phyloP scores from a whole-genome alignment of 2,888 invertebrate species.

The Tortricodes alternella region DNA sequence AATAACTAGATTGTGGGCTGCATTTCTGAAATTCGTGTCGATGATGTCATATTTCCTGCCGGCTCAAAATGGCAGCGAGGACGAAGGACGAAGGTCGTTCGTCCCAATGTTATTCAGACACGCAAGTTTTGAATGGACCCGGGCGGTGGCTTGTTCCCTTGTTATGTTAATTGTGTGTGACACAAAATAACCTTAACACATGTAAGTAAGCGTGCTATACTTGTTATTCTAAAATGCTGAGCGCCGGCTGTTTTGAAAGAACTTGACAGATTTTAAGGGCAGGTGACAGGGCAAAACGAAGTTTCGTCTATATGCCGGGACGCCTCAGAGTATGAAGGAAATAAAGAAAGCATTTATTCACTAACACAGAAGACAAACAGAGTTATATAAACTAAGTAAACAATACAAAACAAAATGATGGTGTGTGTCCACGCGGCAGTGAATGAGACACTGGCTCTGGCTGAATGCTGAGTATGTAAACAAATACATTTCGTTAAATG shows the following conservation, averaged over 20 bases:
- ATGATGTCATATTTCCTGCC: slow-evolving; percentile 44
- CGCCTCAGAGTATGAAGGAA: too few relatives aligned
- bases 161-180: slow-evolving; percentile 56
- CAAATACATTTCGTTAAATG: not conserved
- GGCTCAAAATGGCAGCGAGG: slow-evolving; percentile 39
- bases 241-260: not conserved
- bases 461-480: not conserved
- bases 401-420: too few relatives aligned
- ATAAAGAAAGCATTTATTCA: too few relatives aligned
- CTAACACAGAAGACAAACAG: too few relatives aligned
- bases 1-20: slow-evolving; percentile 40
- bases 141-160: slow-evolving; percentile 41
- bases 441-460: too few relatives aligned
- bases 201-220: slow-evolving; percentile 8
- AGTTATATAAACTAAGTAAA: too few relatives aligned
- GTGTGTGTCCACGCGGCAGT: too few relatives aligned
- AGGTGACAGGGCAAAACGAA: slow-evolving; percentile 2
- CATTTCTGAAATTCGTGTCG: slow-evolving; percentile 38
- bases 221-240: slow-evolving; percentile 9
- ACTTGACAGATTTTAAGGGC: slow-evolving; percentile 8
- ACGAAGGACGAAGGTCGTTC: slow-evolving; percentile 53
- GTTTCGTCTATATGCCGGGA: not conserved
- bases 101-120: slow-evolving; percentile 41
- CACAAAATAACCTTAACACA: slow-evolving; percentile 20
- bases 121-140: slow-evolving; percentile 39